Evolutionary conservation across 1,140 invertebrate species (phyloP).

Genomic region (Drosophila prosaltans): DNA sequence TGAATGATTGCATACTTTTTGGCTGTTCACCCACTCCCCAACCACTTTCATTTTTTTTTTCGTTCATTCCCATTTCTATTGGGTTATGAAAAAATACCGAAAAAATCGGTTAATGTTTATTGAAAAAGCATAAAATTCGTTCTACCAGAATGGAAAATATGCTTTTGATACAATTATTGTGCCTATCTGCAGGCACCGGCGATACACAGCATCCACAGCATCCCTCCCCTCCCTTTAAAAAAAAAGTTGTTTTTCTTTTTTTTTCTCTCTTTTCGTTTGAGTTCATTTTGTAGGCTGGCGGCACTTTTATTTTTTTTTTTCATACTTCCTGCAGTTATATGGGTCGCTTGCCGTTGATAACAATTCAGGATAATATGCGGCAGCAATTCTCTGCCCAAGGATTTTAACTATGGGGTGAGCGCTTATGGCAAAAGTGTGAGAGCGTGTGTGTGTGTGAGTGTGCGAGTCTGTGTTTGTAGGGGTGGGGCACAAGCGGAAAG

Average conservation of each 20-base stretch:
- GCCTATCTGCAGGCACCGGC: slow-evolving; percentile 74
- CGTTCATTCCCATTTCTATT: slow-evolving; percentile 36
- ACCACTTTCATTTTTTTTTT: slow-evolving; percentile 29
- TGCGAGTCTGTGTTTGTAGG: slow-evolving; percentile 4
- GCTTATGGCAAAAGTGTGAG: background rate
- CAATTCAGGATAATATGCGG: slow-evolving; percentile 58
- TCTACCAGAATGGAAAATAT: slow-evolving; percentile 83
- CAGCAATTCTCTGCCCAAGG: slow-evolving; percentile 46
- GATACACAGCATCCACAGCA: slow-evolving; percentile 25
- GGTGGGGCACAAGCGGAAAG: slow-evolving; percentile 46
- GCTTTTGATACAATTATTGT: slow-evolving; percentile 83
- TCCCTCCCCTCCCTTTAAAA: slow-evolving; percentile 48
- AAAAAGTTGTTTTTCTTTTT: slow-evolving; percentile 52
- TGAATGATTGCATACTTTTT: slow-evolving; percentile 74
- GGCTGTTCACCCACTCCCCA: slow-evolving; percentile 35
- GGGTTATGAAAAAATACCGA: slow-evolving; percentile 78
- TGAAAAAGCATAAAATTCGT: slow-evolving; percentile 83
- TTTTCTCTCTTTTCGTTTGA: slow-evolving; percentile 57
- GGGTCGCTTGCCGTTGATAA: slow-evolving; percentile 73
- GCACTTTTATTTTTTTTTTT: slow-evolving; percentile 24
- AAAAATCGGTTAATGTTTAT: slow-evolving; percentile 83
- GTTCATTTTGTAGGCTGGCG: slow-evolving; percentile 65
- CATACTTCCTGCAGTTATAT: slow-evolving; percentile 64
- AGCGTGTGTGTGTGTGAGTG: slow-evolving; percentile 12
- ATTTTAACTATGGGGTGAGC: slow-evolving; percentile 25